phyloP scores from a whole-genome alignment of 2,797 vertebrate genomes.

The Xiphorhynchus erythropygius region DNA sequence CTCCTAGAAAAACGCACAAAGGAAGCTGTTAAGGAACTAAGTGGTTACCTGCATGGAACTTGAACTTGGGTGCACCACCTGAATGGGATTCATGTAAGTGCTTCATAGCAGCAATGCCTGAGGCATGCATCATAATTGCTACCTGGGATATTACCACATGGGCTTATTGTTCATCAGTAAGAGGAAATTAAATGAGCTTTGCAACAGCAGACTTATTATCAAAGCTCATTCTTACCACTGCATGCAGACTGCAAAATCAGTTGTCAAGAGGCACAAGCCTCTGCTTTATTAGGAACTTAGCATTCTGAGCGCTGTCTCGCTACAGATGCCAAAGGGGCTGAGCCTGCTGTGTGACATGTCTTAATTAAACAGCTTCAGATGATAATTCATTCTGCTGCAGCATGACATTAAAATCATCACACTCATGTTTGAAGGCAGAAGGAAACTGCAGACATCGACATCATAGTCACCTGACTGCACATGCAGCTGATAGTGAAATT shows the following conservation, averaged over 20 bases:
- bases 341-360: slow-evolving; percentile 33
- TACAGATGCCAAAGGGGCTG: slow-evolving; percentile 25
- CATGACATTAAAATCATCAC: slow-evolving; percentile 15
- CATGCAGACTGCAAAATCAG: background rate
- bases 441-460: background rate
- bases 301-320: background rate
- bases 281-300: background rate
- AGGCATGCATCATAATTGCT: background rate
- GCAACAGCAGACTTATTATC: slow-evolving; percentile 2
- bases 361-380: slow-evolving; percentile 55
- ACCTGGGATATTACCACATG: background rate
- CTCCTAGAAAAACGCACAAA: background rate
- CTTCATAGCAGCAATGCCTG: background rate
- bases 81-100: background rate
- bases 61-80: background rate
- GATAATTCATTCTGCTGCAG: slow-evolving; percentile 54
- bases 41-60: background rate
- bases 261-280: background rate
- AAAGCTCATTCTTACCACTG: slow-evolving; percentile 13
- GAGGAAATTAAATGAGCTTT: background rate
- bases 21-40: background rate
- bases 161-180: background rate
- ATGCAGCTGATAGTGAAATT: background rate
- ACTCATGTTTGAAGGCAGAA: slow-evolving; percentile 1
- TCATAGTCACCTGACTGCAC: background rate